Conservation (phyloP, 2,113 vertebrate species). For the Nothobranchius furzeri region DNA sequence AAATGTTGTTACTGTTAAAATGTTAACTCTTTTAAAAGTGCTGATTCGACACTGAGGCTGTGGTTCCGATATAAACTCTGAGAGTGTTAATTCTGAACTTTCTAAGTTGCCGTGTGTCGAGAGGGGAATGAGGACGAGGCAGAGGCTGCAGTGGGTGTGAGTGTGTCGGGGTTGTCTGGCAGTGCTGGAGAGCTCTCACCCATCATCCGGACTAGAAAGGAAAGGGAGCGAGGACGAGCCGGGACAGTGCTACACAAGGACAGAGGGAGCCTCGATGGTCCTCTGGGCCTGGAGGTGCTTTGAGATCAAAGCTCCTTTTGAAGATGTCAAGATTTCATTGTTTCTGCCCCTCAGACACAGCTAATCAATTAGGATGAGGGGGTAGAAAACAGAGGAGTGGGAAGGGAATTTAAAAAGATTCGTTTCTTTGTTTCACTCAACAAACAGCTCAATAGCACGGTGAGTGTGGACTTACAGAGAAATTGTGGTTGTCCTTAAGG, state of each 20-base stretch:
- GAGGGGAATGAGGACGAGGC: constrained; percentile 65
- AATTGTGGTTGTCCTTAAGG: no score
- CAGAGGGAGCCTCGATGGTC: constrained; percentile 61
- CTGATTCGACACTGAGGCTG: no score
- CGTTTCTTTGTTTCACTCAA: constrained; percentile 23
- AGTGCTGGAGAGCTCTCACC: constrained; percentile 30
- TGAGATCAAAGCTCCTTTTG: constrained; percentile 59
- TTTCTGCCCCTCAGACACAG: not conserved
- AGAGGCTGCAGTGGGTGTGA: constrained; percentile 32
- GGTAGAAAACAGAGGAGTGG: constrained; percentile 22
- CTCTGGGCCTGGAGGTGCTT: constrained; percentile 56
- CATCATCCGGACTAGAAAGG: constrained; percentile 32
- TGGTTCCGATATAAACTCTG: no score
- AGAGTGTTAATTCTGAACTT: no score
- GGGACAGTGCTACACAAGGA: constrained; percentile 52
- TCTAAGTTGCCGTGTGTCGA: not conserved
- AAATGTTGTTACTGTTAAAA: no score
- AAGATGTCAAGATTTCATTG: constrained; percentile 53
- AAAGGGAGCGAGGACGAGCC: constrained; percentile 27
- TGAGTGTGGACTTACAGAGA: not conserved
- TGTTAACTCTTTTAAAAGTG: no score
- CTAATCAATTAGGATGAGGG: constrained; percentile 43
- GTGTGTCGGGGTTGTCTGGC: constrained; percentile 49
- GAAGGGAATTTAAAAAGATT: constrained; percentile 26
- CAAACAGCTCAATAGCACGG: constrained; percentile 16